phyloP scores from a whole-genome alignment of 2,113 vertebrate species.

The Pao palembangensis region DNA sequence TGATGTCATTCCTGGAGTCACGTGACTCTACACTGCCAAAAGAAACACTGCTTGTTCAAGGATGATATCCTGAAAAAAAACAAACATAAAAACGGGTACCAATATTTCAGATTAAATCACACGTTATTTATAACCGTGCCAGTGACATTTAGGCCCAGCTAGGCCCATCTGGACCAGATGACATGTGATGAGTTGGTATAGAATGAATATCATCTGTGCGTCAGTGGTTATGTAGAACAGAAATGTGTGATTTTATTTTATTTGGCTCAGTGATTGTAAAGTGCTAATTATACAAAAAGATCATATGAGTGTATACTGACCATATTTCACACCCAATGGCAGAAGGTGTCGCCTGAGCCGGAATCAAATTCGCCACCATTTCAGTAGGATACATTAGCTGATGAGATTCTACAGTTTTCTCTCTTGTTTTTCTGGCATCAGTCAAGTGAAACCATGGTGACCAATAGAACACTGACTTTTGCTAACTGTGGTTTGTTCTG shows the following conservation, averaged over 20 bases:
- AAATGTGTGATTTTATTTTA: constrained; percentile 45
- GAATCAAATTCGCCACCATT: constrained; percentile 21
- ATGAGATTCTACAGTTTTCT: constrained; percentile 5
- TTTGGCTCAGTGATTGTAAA: constrained; percentile 49
- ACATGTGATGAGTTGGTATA: constrained; percentile 46
- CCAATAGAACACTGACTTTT: constrained; percentile 36
- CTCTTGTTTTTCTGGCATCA: constrained; percentile 20
- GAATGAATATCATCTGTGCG: constrained; percentile 51
- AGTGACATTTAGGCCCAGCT: constrained; percentile 24
- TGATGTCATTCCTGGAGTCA: constrained; percentile 66
- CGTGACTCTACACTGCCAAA: constrained; percentile 56
- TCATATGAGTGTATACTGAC: constrained; percentile 36
- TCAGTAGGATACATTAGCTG: constrained; percentile 32
- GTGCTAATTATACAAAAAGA: constrained; percentile 43
- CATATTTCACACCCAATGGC: constrained; percentile 37
- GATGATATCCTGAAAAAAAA: constrained; percentile 18
- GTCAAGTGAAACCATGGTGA: constrained; percentile 21
- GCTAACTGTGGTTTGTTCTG: constrained; percentile 7
- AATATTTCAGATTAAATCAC: constrained; percentile 31
- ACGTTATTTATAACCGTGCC: constrained; percentile 31
- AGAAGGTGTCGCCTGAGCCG: constrained; percentile 19
- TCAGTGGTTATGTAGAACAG: constrained; percentile 41
- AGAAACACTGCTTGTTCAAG: constrained; percentile 50
- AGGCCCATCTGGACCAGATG: constrained; percentile 26
- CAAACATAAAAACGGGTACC: constrained; percentile 6